Conservation (phyloP, 2,888 invertebrate species). For the Theretra japonica region DNA sequence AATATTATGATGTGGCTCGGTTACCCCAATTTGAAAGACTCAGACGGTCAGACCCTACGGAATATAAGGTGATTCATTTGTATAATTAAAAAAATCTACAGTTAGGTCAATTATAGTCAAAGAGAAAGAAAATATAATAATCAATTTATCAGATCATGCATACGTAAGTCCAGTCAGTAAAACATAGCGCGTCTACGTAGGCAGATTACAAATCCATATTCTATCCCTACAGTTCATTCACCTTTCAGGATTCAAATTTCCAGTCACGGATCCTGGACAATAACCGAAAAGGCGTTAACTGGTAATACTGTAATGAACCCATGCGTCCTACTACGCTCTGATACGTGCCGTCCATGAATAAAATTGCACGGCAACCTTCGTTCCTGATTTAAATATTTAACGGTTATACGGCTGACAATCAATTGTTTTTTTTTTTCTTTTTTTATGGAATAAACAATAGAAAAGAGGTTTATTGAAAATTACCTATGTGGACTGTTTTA, state of each 20-base stretch:
- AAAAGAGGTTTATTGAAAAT: too few species aligned
- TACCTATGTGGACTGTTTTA: too few species aligned
- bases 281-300: conserved; percentile 39
- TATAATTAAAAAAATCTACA: too few species aligned
- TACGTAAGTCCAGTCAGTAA: neutral
- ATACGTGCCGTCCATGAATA: conserved; percentile 57
- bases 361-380: conserved; percentile 55
- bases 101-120: too few species aligned
- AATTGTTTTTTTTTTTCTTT: conserved; percentile 18
- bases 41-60: too few species aligned
- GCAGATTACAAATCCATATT: neutral
- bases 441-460: too few species aligned
- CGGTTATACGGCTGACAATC: conserved; percentile 16
- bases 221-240: neutral
- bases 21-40: too few species aligned
- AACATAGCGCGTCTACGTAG: neutral
- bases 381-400: conserved; percentile 53
- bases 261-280: conserved; percentile 35
- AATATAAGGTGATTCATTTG: too few species aligned
- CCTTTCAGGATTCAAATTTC: conserved; percentile 30
- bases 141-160: too few species aligned
- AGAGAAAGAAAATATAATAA: too few species aligned
- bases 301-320: conserved; percentile 46
- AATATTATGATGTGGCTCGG: too few species aligned
- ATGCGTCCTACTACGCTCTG: neutral